Evolutionary conservation across 1,140 invertebrate species (phyloP), one percentile per base, ranked within the genome.

Genomic region (Drosophila asahinai): DNA sequence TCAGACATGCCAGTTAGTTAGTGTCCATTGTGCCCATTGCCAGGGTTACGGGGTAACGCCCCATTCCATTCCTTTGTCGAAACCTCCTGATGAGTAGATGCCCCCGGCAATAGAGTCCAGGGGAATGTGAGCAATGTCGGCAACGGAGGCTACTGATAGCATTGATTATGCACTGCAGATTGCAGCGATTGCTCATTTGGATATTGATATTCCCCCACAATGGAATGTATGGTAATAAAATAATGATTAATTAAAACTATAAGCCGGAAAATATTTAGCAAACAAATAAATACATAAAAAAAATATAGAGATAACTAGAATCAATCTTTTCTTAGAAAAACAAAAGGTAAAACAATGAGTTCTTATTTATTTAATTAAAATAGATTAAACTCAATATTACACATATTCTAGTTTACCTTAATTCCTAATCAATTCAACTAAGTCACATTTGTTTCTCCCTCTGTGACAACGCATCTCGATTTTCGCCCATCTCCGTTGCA

Each of bases 1-100:
- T 90, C 86, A 90, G 86, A 73, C 65, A 49, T 27, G 47, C 81
- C 79, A 82, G 86, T 90, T 90, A 90, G 86, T 90, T 90, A 90
- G 86, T 86, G 76, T 62, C 82, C 82, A 90, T 90, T 90, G 86
- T 90, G 81, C 51, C n/a, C 64, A 48, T 45, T 43, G 55, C 62
- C 65, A 71, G 36, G 73, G 48, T 51, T 45, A 57, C 43, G 11
- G 54, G 25, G 36, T 17, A 19, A 8, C 66, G 25, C 14, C 27
- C 48, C 27, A 1, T n/a, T 1, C 38, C 12, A 49, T 54, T n/a
- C 17, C 51, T 43, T 40, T 68, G 15, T 22, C 15, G n/a, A 65
- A 36, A 22, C 9, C 12, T 15, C 25, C 15, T 30, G 62, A 40
- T 45, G 38, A 66, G 27, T 36, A 42, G 40, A 14, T 45, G 27